Base-by-base conservation (phyloP, 2,888 invertebrate genomes). In the Cephus sareptanus region DNA sequence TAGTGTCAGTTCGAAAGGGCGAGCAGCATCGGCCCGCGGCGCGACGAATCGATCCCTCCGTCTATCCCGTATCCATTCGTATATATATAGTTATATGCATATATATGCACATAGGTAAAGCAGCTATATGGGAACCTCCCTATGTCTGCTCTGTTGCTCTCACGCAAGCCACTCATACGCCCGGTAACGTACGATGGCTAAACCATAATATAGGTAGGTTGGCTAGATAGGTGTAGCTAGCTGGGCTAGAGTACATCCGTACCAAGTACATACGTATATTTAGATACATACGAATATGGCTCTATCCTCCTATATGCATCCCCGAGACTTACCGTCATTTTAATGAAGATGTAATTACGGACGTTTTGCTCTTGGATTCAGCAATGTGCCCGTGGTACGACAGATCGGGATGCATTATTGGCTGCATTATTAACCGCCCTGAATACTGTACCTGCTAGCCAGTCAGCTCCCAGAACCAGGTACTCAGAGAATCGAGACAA, bases 271-370 rank as follows among this genome's bases (percentile, higher is more conserved):
- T 70, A 30, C 70, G 34, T 78, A 68, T 73, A 74, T 77, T 40
- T 33, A 23, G 35, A 37, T 71, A 40, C 68, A 75, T 34, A 71
- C 12, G 75, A 78, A 77, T 78, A 80, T 79, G 78, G 77, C 76
- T 56, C 33, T 3, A 71, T 34, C 34, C 31, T 31, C 12, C 71
- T 34, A 71, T 71, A 11, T 82, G 82, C 83, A 84, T 56, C 56
- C 56, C 83, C 84, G 84, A 85, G 86, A 82, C 81, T 86, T 85
- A 85, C 85, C 88, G 87, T 86, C 87, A 86, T 87, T 89, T 89
- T 91, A 91, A 91, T 90, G 90, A 91, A 91, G 90, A 91, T 90
- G 90, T 91, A 91, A 91, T 91, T 91, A 90, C 89, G 86, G 83
- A 84, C 86, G 86, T 88, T 89, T 89, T 87, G 86, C 86, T 85